Percentiles rank a stretch among this genome's conserved stretches.
Evolutionary conservation across 2,888 invertebrate species (phyloP).

Genomic region (Andrena dorsata): DNA sequence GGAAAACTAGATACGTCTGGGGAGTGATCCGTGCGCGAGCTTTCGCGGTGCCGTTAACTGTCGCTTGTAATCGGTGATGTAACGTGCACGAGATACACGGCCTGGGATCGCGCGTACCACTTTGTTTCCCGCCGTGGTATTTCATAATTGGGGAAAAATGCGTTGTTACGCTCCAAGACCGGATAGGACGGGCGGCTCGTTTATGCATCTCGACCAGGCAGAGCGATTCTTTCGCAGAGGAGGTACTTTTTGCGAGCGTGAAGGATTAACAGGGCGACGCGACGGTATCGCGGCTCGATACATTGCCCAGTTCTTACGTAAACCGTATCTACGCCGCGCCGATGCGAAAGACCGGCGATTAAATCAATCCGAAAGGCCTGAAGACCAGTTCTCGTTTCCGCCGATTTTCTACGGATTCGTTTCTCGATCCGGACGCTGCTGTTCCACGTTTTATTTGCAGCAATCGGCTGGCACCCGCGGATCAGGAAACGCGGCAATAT

Average conservation of each 20-base stretch:
- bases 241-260: neutral
- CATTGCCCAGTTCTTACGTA: too few relatives aligned
- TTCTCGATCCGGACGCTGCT: too few relatives aligned
- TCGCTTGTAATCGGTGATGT: slow-evolving; percentile 60
- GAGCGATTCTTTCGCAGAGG: neutral
- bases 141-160: slow-evolving; percentile 67
- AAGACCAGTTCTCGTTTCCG: too few relatives aligned
- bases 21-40: slow-evolving; percentile 22
- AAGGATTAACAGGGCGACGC: neutral
- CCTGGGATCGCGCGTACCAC: slow-evolving; percentile 21
- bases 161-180: slow-evolving; percentile 22
- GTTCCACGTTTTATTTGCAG: too few relatives aligned
- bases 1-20: slow-evolving; percentile 61
- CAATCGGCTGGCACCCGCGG: too few relatives aligned
- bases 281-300: too few relatives aligned
- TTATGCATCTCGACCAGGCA: slow-evolving; percentile 16
- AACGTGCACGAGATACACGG: slow-evolving; percentile 40
- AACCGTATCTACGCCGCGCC: too few relatives aligned
- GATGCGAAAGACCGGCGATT: too few relatives aligned
- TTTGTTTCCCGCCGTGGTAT: slow-evolving; percentile 55
- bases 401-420: too few relatives aligned
- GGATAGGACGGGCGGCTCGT: slow-evolving; percentile 1
- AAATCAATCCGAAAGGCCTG: too few relatives aligned
- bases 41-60: slow-evolving; percentile 62
- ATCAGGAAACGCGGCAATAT: too few relatives aligned